phyloP scores from a whole-genome alignment of 92 coral and sea anemone species.

The Chrysogorgia sp. region DNA sequence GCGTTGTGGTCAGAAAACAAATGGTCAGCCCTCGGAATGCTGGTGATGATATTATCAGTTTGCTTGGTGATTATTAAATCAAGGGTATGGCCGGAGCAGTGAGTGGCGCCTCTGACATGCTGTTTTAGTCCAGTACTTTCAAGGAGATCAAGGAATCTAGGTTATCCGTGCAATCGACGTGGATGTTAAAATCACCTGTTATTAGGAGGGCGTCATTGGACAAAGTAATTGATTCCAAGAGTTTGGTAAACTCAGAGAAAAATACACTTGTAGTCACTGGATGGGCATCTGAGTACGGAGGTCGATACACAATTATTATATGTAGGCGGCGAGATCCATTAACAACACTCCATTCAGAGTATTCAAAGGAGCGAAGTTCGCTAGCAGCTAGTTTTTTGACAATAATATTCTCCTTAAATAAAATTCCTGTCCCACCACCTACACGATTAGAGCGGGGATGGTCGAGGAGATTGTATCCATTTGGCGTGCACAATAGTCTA shows the following conservation, averaged over 20 bases:
- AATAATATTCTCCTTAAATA: constrained; percentile 60
- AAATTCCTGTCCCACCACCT: constrained; percentile 67
- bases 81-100: constrained; percentile 51
- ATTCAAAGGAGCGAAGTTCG: constrained; percentile 61
- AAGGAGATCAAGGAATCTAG: constrained; percentile 52
- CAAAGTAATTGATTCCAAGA: constrained; percentile 44
- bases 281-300: constrained; percentile 65
- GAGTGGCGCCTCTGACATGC: constrained; percentile 54
- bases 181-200: constrained; percentile 49
- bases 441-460: constrained; percentile 57
- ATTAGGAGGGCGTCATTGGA: constrained; percentile 46
- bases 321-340: constrained; percentile 43
- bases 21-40: constrained; percentile 29
- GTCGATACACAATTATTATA: constrained; percentile 59
- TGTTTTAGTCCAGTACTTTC: constrained; percentile 52
- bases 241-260: constrained; percentile 53
- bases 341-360: constrained; percentile 59
- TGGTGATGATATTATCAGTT: constrained; percentile 40
- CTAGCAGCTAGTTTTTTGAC: constrained; percentile 47
- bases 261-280: constrained; percentile 59
- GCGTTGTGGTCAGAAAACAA: constrained; percentile 52
- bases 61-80: constrained; percentile 50
- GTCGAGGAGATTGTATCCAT: constrained; percentile 66
- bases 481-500: constrained; percentile 55
- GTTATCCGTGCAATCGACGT: constrained; percentile 42